Conservation (phyloP, 2,113 vertebrate species). For the Phaethornis superciliosus region DNA sequence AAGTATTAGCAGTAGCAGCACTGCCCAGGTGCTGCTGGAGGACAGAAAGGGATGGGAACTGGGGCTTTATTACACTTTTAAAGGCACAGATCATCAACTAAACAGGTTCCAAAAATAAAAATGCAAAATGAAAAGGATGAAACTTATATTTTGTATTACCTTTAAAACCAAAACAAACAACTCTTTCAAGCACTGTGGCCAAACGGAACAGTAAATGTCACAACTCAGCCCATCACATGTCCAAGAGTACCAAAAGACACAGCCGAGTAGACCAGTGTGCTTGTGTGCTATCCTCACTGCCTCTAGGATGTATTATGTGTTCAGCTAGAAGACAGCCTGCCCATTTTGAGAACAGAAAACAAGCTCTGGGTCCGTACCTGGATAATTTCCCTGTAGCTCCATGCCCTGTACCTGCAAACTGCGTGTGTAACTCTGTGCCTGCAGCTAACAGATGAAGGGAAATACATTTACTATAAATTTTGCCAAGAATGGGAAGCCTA, state of each 20-base stretch:
- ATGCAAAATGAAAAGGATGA: background rate
- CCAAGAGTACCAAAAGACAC: background rate
- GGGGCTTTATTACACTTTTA: background rate
- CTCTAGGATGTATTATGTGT: background rate
- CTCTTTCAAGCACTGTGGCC: background rate
- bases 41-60: background rate
- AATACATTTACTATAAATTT: background rate
- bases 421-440: background rate
- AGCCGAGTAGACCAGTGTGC: background rate
- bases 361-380: background rate
- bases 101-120: background rate
- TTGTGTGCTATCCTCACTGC: background rate
- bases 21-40: background rate
- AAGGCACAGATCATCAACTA: background rate
- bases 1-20: background rate
- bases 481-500: background rate
- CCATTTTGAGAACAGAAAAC: background rate
- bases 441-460: background rate
- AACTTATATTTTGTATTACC: background rate
- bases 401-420: background rate
- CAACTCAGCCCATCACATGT: background rate
- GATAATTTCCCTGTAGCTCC: background rate
- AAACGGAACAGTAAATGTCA: background rate
- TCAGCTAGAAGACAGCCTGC: background rate
- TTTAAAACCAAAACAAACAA: background rate